phyloP scores from a whole-genome alignment of 2,797 vertebrate species.

The Schizothorax lantsangensis region DNA sequence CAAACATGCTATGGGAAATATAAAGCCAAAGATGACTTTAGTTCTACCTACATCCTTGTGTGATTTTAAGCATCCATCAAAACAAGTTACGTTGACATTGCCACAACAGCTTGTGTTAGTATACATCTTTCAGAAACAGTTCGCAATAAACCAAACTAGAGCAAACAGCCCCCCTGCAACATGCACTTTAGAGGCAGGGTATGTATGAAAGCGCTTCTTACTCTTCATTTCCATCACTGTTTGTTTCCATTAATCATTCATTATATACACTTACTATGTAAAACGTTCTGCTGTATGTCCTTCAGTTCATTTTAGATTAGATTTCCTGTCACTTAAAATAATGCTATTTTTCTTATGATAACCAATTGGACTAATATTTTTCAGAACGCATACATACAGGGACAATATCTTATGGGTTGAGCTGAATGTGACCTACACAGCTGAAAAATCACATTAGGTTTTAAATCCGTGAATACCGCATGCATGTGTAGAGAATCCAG shows the following conservation, averaged over 20 bases:
- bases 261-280: background rate
- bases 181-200: background rate
- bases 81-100: background rate
- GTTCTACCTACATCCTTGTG: background rate
- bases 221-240: background rate
- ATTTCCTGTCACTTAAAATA: background rate
- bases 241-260: background rate
- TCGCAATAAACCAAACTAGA: background rate
- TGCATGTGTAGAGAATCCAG: background rate
- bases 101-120: background rate
- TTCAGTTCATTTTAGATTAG: background rate
- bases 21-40: background rate
- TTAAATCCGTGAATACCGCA: background rate
- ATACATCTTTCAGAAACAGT: background rate
- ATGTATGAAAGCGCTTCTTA: background rate
- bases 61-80: background rate
- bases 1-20: background rate
- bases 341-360: background rate
- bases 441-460: background rate
- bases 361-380: background rate
- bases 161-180: background rate
- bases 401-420: background rate
- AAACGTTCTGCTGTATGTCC: background rate
- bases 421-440: background rate
- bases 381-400: background rate